Evolutionary conservation across 1,140 invertebrate species (phyloP), one percentile per base, ranked within the genome.

Genomic region (Atta texana): DNA sequence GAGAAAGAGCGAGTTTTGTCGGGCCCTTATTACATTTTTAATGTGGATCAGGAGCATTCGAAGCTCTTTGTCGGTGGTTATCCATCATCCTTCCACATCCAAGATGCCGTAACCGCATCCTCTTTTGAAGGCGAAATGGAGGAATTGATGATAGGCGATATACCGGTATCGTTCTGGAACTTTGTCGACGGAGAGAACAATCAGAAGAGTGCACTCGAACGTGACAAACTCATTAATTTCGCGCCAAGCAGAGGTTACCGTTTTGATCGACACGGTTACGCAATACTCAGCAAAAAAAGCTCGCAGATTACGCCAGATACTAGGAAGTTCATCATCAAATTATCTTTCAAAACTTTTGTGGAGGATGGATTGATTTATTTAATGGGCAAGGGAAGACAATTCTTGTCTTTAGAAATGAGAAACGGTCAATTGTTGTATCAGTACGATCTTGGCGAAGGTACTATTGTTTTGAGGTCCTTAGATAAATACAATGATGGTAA

Each of bases 141-240:
- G 93, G 98, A 98, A 74, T 94, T 99, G 0, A 96, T 97, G 71
- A 97, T 99, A 88, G 98, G 98, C 21, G 80, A 98, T 49, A 97
- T 97, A 16, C 97, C 97, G 4, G 96, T 99, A 18, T 99, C 99
- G 0, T 96, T 99, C 18, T 99, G 99, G 99, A 99, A 99, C 95
- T 99, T 99, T 92, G 95, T 97, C 8, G 97, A 97, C 61, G 97
- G 96, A 34, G 97, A 97, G 55, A 97, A 98, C 55, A 98, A 98
- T 76, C 95, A 97, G 66, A 95, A 97, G 87, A 97, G 97, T 8
- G 97, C 98, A 0, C 92, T 95, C 16, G 97, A 98, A 92, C 97
- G 98, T 69, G 96, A 97, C 91, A 96, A 96, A 82, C 94, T 98
- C 21, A 94, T 97, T 31, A 96, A 96, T 57, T 94, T 96, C 10